Evolutionary conservation across 2,113 vertebrate genomes (phyloP), one percentile per base, ranked within the genome.

Genomic region (Recurvirostra avosetta): DNA sequence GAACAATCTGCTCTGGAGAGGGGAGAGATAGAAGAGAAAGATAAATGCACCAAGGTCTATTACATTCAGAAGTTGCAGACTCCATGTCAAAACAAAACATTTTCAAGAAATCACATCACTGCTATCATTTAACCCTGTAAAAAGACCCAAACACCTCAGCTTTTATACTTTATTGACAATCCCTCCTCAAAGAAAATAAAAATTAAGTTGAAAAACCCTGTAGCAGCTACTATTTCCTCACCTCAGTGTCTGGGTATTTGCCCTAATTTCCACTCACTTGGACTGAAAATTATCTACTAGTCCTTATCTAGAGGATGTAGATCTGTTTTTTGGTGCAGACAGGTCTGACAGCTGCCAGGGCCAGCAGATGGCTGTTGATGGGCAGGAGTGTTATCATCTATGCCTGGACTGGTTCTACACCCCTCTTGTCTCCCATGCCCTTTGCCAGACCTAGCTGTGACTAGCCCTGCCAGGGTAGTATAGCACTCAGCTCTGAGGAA

Each of bases 151-250:
- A 11, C 8, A 43, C 7, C 11, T 92, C 38, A 59, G 15, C 30
- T 27, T 13, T 50, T 56, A 30, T 23, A 23, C 9, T 34, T 77
- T 62, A 53, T 7, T 71, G 13, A n/a, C 38, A 76, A 45, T 2
- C 1, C 4, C 4, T 61, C 4, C 15, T 5, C 21, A 58, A 40
- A 80, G 29, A 66, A 90, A 75, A 34, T 19, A 21, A 70, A 76
- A 71, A 11, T 1, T 15, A 18, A 22, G 8, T 70, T 80, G 11
- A 25, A 70, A 84, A 82, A n/a, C 0, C 8, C 0, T 7, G 30
- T 53, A 72, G 8, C 8, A 79, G 15, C 17, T 77, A 19, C 32
- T 76, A n/a, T 6, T 53, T 63, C 38, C 5, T 90, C 43, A 65
- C 11, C 11, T 91, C 55, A 77, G 4, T 6, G 5, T 59, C n/a